A percentile compares a stretch with the other conserved stretches of the same genome.
phyloP scores from a whole-genome alignment of 2,797 vertebrate genomes.

The Coreius guichenoti region DNA sequence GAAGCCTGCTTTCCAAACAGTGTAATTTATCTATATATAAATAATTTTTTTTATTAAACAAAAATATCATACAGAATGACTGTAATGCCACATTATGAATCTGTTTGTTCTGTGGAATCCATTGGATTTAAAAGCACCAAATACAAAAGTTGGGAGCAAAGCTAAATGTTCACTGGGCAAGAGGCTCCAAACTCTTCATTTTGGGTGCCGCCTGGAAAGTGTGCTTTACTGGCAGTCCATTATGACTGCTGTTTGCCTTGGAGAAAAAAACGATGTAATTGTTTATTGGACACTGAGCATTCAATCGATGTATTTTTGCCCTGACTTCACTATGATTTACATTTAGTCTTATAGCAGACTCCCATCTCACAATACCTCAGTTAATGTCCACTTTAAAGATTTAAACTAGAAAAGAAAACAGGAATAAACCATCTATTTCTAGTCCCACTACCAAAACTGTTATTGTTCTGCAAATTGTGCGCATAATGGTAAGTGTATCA shows the following conservation, averaged over 20 bases:
- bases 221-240: neutral
- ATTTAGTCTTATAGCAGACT: slow-evolving; percentile 6
- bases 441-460: neutral
- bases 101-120: neutral
- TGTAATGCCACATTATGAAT: neutral
- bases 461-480: slow-evolving; percentile 16
- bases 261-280: neutral
- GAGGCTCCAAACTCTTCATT: neutral
- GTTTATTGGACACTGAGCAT: slow-evolving; percentile 6
- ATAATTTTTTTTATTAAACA: neutral
- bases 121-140: neutral
- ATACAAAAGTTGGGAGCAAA: neutral
- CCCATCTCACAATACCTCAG: slow-evolving; percentile 5
- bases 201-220: neutral
- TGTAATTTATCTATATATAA: neutral
- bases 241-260: neutral
- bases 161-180: neutral
- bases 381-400: slow-evolving; percentile 13
- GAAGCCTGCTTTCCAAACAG: neutral
- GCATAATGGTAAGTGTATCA: neutral
- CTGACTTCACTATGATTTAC: slow-evolving; percentile 23
- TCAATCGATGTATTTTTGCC: neutral
- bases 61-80: neutral
- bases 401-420: neutral
- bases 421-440: slow-evolving; percentile 6